phyloP scores from a whole-genome alignment of 2,888 invertebrate genomes.

The Lutraria lutraria region DNA sequence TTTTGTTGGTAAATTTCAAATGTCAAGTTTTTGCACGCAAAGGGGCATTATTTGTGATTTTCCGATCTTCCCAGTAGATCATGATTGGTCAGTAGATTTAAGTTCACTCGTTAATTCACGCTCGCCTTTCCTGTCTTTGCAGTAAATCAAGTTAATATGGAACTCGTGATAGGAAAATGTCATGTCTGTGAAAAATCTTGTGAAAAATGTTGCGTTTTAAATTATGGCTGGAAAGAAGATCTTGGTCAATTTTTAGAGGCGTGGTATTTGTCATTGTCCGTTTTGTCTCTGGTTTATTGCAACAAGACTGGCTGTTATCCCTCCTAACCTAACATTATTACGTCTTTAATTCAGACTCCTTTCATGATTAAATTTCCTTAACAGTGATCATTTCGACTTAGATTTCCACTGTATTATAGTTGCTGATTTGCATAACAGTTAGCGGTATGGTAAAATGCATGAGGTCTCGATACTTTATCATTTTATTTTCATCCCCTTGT shows the following conservation, averaged over 20 bases:
- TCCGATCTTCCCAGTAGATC: background rate
- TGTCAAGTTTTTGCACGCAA: conserved; percentile 18
- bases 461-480: conserved; percentile 48
- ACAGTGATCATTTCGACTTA: conserved; percentile 53
- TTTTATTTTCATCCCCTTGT: conserved; percentile 34
- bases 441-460: conserved; percentile 54
- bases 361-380: conserved; percentile 60
- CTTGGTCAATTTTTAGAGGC: conserved; percentile 58
- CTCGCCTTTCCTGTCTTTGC: background rate
- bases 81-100: conserved; percentile 32
- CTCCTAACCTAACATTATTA: conserved; percentile 58
- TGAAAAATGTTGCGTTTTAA: conserved; percentile 57
- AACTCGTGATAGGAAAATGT: conserved; percentile 31
- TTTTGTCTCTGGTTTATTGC: conserved; percentile 45
- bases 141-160: conserved; percentile 42
- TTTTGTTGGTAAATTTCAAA: conserved; percentile 39
- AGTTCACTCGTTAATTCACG: conserved; percentile 32
- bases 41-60: conserved; percentile 14
- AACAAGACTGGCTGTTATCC: conserved; percentile 47
- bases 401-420: conserved; percentile 47
- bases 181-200: conserved; percentile 28
- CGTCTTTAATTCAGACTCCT: conserved; percentile 58
- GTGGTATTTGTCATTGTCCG: conserved; percentile 61
- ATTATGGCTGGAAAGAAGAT: conserved; percentile 45
- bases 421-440: conserved; percentile 69